Base-by-base conservation (phyloP, 2,113 vertebrate species). In the Anolis carolinensis region DNA sequence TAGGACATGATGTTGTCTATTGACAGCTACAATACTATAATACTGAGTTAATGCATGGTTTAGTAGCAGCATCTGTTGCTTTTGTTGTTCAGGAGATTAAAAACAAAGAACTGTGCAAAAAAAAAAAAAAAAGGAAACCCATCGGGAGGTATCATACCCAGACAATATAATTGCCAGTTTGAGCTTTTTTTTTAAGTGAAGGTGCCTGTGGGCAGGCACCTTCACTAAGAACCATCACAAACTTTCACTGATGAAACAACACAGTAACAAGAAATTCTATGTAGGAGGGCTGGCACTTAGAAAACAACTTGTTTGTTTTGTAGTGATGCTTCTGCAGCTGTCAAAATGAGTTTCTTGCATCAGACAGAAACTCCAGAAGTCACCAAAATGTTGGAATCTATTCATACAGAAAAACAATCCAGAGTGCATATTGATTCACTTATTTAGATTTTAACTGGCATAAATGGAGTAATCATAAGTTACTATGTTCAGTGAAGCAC, bases 381-480 rank as follows among this genome's bases (percentile, higher is more conserved):
- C 23, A 62, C 25, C 65, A 85, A 52, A 55, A 79, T 14, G 23
- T 65, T n/a, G 14, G 3, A 72, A 70, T 79, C 25, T 2, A 71
- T 79, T 39, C 62, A 62, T 79, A 39, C 27, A 59, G 79, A 55
- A 85, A 85, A 55, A 85, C 34, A 79, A 79, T 59, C 50, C 34
- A 71, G 34, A 78, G 55, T 55, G 79, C 86, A 89, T 83, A 91
- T 86, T 77, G 90, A 81, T 70, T 13, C 18, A 52, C 6, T 63
- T 34, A 79, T 77, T 81, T 13, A 87, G 21, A 68, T 86, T 81
- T 85, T 82, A 89, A 90, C 65, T 73, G 32, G 52, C 50, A 39
- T 65, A 86, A 63, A 72, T 65, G 78, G 44, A 74, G 4, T 6
- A 6, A 93, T 86, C 55, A 74, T 52, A 77, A 84, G 5, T 4